These are phyloP conservation scores for Pangasianodon hypophthalmus DNA, from an alignment of 2,113 vertebrate genomes.

Conservation along the genomic window DNA sequence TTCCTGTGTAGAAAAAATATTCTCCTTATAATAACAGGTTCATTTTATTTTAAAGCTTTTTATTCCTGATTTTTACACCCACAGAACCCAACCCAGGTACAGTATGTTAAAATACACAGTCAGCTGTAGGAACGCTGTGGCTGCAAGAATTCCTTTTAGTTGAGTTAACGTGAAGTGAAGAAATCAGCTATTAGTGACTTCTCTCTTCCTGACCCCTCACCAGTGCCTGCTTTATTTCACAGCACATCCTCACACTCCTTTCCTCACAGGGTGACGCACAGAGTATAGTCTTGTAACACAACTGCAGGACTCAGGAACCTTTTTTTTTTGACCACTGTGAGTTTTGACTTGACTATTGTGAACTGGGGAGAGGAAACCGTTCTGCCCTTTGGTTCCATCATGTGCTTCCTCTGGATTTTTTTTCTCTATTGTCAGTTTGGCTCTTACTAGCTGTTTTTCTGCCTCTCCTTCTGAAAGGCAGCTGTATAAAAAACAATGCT, in stretches of 20 bases:
- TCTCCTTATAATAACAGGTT: background rate
- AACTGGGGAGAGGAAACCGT: slow-evolving; percentile 40
- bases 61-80: background rate
- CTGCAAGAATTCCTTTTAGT: background rate
- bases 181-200: background rate
- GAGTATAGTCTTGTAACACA: background rate
- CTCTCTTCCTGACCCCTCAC: too few relatives aligned
- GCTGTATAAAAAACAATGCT: background rate
- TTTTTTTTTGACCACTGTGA: slow-evolving; percentile 9
- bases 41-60: background rate
- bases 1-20: background rate
- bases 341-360: slow-evolving; percentile 12
- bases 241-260: background rate
- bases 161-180: background rate
- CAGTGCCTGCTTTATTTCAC: background rate
- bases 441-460: background rate
- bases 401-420: slow-evolving; percentile 56
- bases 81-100: background rate
- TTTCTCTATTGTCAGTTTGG: slow-evolving; percentile 12
- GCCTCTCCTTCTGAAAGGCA: slow-evolving; percentile 9
- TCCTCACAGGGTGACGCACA: background rate
- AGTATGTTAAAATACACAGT: background rate
- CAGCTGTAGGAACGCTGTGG: background rate
- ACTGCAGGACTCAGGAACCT: background rate
- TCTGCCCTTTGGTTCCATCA: slow-evolving; percentile 5